Base-by-base conservation (phyloP, 2,888 invertebrate genomes). In the Reticulitermes lucifugus region DNA sequence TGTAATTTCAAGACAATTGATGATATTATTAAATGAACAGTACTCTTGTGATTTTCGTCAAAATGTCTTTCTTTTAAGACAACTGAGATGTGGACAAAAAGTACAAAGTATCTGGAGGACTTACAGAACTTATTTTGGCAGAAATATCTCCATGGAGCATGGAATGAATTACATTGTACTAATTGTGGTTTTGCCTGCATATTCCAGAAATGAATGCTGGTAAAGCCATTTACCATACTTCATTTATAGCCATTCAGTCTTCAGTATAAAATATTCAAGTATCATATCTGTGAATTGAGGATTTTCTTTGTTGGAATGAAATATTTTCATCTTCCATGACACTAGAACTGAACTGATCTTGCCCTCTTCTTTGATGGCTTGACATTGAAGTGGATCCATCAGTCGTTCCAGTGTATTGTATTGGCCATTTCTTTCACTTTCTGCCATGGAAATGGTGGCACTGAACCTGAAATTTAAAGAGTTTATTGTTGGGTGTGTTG, bases 391-490 rank as follows among this genome's bases (percentile, higher is more conserved):
- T 73, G 29, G 21, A 60, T 59, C 81, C 80, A 21, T 85, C 82
- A 83, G n/a, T 77, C 80, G 18, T 80, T 46, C 85, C 85, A 86
- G 35, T 85, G 55, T 46, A 87, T 51, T 55, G 77, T 59, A 29
- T 46, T 14, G 41, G 80, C 83, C 81, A 85, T 43, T 90, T 95
- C 94, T 89, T 93, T 92, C 86, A 95, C 95, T 91, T 95, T 95
- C 90, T 95, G 93, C 96, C 96, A 96, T 84, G 96, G 96, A 90
- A 96, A 96, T 29, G 94, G 93, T 29, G 95, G 95, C 89, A 92
- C 91, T 87, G 75, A 60, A 29, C 81, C 86, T 86, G 84, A 14
- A 84, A 85, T 55, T 73, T 21, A 60, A 35, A 29, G 5, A 51
- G 6, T 2, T 4, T 55, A 18, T 55, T 55, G 14, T 55, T 55